phyloP scores from a whole-genome alignment of 1,140 invertebrate species.

The Dysdera silvatica region DNA sequence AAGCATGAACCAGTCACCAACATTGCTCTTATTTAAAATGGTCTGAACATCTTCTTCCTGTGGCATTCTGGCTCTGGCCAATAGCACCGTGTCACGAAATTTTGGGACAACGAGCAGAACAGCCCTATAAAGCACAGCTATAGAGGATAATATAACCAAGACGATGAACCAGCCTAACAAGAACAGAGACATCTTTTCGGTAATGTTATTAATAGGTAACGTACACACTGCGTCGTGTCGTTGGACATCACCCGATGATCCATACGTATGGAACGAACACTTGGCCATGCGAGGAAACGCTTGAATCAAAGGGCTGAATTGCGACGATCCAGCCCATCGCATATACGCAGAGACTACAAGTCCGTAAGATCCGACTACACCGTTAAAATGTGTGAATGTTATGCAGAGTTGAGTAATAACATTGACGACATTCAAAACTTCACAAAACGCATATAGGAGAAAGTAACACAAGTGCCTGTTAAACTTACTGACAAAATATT shows the following conservation, averaged over 20 bases:
- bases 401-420: conserved; percentile 47
- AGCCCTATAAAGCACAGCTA: conserved; percentile 69
- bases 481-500: conserved; percentile 70
- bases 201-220: conserved; percentile 73
- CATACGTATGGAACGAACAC: conserved; percentile 85
- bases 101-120: conserved; percentile 52
- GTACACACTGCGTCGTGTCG: conserved; percentile 70
- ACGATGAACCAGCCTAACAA: conserved; percentile 78
- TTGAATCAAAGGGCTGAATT: conserved; percentile 52
- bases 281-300: conserved; percentile 82
- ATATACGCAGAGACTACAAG: conserved; percentile 58
- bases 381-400: conserved; percentile 45
- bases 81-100: conserved; percentile 16
- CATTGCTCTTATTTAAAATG: conserved; percentile 45
- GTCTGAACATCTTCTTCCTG: conserved; percentile 11
- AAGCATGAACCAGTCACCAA: conserved; percentile 74
- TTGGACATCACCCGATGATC: conserved; percentile 58
- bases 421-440: conserved; percentile 47
- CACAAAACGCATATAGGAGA: conserved; percentile 75
- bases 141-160: conserved; percentile 53
- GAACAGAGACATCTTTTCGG: conserved; percentile 74
- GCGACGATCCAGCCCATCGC: conserved; percentile 63
- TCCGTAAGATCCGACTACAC: conserved; percentile 47
- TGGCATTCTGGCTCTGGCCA: conserved; percentile 16
- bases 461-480: conserved; percentile 80